A percentile compares a stretch with the other conserved stretches of the same genome.
Evolutionary conservation across 2,888 invertebrate species (phyloP).

Genomic region (Hedychridium roseum): DNA sequence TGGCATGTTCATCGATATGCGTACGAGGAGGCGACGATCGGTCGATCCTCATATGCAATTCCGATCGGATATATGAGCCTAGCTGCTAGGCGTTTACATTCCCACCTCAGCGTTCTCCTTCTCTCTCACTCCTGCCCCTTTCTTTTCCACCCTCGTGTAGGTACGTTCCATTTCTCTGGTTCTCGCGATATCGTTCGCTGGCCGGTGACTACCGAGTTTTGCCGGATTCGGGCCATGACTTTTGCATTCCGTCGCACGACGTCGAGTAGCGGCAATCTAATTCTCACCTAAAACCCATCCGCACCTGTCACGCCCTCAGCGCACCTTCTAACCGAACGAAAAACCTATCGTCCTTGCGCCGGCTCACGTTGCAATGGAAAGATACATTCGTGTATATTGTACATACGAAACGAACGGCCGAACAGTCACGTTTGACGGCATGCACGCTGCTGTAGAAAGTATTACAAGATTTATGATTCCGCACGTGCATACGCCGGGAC

Average conservation of each 20-base stretch:
- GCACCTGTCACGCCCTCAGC: slow-evolving; percentile 22
- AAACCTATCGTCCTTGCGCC: too few relatives aligned
- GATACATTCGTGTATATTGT: too few relatives aligned
- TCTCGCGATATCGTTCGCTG: too few relatives aligned
- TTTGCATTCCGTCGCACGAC: slow-evolving; percentile 55
- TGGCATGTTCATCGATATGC: slow-evolving; percentile 20
- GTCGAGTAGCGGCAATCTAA: slow-evolving; percentile 59
- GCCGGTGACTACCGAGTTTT: too few relatives aligned
- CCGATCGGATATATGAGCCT: slow-evolving; percentile 30
- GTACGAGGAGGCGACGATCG: slow-evolving; percentile 10
- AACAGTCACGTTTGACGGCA: slow-evolving; percentile 16
- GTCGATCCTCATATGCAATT: slow-evolving; percentile 40
- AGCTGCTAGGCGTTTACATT: slow-evolving; percentile 30
- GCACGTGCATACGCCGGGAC: too few relatives aligned
- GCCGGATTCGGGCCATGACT: slow-evolving; percentile 53
- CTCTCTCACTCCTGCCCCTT: slow-evolving; percentile 28
- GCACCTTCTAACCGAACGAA: too few relatives aligned
- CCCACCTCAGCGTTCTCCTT: slow-evolving; percentile 23
- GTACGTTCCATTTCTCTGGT: slow-evolving; percentile 27
- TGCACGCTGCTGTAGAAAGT: too few relatives aligned
- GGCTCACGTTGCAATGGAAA: too few relatives aligned
- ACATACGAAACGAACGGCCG: too few relatives aligned
- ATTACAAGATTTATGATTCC: too few relatives aligned
- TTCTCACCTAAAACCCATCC: slow-evolving; percentile 47
- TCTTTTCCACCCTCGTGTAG: slow-evolving; percentile 22